Evolutionary conservation across 2,113 vertebrate genomes (phyloP).

Genomic region (Indicator indicator): DNA sequence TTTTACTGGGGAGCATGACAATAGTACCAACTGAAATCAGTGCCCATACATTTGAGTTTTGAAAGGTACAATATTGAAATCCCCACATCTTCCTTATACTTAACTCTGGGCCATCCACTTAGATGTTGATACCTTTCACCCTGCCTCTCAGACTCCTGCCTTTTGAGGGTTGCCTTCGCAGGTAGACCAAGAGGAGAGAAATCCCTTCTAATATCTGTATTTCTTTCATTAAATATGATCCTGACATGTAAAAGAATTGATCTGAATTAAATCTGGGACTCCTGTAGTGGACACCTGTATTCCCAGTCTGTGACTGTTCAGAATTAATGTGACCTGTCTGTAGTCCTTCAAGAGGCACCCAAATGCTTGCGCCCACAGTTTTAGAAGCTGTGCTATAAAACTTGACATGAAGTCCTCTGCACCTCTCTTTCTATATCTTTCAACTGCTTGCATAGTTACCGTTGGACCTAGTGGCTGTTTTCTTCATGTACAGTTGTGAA

Average conservation of each 20-base stretch:
- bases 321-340: not conserved
- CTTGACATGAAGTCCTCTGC: not conserved
- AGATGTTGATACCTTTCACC: not conserved
- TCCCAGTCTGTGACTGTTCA: not conserved
- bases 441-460: not conserved
- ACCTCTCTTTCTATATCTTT: not conserved
- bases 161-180: not conserved
- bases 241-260: not conserved
- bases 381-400: not conserved
- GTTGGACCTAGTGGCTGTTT: not conserved
- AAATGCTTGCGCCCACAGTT: not conserved
- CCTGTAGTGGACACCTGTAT: not conserved
- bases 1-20: not conserved
- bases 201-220: not conserved
- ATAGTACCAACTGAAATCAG: not conserved
- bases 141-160: not conserved
- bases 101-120: not conserved
- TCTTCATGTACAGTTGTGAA: not conserved
- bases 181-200: not conserved
- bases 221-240: not conserved
- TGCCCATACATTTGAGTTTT: not conserved
- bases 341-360: not conserved
- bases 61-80: not conserved
- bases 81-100: not conserved
- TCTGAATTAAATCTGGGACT: not conserved